Evolutionary conservation across 2,888 invertebrate species (phyloP), one percentile per base, ranked within the genome.

Genomic region (Stenoptilia bipunctidactyla): DNA sequence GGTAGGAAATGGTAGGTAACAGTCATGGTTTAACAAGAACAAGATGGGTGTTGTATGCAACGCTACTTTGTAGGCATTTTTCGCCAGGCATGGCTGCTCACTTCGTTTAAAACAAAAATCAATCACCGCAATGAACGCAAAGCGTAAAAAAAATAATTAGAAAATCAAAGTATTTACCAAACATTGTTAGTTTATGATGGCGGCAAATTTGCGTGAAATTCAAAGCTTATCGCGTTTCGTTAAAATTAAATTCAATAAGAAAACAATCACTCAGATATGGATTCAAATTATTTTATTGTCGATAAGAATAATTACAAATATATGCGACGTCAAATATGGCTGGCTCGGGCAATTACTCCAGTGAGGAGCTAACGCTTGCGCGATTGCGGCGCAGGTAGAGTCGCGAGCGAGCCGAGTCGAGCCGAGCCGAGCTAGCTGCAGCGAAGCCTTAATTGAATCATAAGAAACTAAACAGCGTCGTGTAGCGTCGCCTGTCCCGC

Each of bases 131-230:
- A 43, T 49, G 45, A 62, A 56, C 54, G 55, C 49, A 51, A 59
- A 64, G 46, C 63, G 60, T 62, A 66, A 64, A 62, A 61, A 60
- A 67, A 75, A 74, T 76, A 75, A 82, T 79, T 77, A 75, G 74
- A 74, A 77, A 75, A 76, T 74, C 68, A 75, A 76, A 71, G 58
- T 75, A 76, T 83, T 82, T 77, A 79, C 70, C 63, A 76, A 76
- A 77, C 71, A 77, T 68, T 64, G 68, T 74, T 73, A 74, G 71
- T 76, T 79, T 74, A 61, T 75, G 70, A 74, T 67, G 55, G 64
- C 66, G 67, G 63, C 64, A 76, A 77, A 79, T 76, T 71, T 74
- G 66, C 76, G 72, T 80, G 75, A 77, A 77, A 79, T 79, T 68
- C 59, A 69, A 70, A 62, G 55, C 69, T 75, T 76, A 76, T 74